phyloP scores from a whole-genome alignment of 2,113 vertebrate genomes.

The Siphamia tubifer region DNA sequence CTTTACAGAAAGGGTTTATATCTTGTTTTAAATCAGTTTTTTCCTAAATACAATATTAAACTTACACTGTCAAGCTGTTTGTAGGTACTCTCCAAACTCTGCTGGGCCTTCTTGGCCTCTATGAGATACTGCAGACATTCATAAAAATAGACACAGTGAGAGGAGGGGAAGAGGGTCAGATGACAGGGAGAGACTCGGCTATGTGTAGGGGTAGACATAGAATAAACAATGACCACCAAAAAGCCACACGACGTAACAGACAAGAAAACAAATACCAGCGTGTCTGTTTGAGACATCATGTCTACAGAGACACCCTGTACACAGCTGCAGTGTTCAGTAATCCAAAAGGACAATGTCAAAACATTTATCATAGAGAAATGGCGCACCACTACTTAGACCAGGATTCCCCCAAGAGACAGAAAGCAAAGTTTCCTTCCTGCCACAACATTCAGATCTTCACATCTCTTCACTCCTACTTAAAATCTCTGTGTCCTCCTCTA shows the following conservation, averaged over 20 bases:
- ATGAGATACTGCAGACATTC: conserved; percentile 82
- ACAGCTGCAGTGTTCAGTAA: conserved; percentile 28
- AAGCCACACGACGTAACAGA: conserved; percentile 49
- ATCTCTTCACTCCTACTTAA: conserved; percentile 4
- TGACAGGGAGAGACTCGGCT: conserved; percentile 26
- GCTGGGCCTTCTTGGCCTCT: conserved; percentile 88
- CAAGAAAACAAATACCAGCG: conserved; percentile 61
- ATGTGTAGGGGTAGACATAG: conserved; percentile 35
- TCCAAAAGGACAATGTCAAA: conserved; percentile 34
- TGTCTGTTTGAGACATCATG: conserved; percentile 58
- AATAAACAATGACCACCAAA: conserved; percentile 62
- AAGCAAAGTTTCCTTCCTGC: conserved; percentile 48
- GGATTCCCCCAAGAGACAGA: conserved; percentile 32
- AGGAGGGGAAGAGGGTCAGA: conserved; percentile 30
- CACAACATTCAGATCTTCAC: conserved; percentile 30
- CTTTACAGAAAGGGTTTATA: no score
- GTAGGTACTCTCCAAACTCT: conserved; percentile 86
- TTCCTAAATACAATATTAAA: conserved; percentile 9
- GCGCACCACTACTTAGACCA: conserved; percentile 26
- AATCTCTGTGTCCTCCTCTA: not conserved
- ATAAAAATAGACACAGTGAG: conserved; percentile 59
- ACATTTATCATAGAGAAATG: conserved; percentile 48
- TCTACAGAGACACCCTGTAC: conserved; percentile 41
- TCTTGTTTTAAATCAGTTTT: not conserved
- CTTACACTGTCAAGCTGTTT: conserved; percentile 90